A percentile compares a stretch with the other conserved stretches of the same genome.
Evolutionary conservation across 2,113 vertebrate species (phyloP).

Genomic region (Aldabrachelys gigantea): DNA sequence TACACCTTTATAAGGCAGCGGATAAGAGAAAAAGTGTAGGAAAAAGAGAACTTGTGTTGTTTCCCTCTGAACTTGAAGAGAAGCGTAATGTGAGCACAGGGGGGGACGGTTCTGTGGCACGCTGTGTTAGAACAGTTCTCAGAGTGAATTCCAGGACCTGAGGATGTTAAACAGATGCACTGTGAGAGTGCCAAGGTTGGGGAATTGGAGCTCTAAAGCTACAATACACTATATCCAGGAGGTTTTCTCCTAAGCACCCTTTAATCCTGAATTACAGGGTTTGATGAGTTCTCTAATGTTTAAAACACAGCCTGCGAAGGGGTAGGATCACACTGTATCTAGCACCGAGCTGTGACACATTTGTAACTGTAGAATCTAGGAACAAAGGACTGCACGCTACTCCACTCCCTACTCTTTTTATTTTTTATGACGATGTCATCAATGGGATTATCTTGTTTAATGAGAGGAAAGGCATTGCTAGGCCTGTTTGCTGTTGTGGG

Average conservation of each 20-base stretch:
- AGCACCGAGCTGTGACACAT: background rate
- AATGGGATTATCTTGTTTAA: background rate
- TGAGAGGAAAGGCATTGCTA: background rate
- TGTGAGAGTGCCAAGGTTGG: background rate
- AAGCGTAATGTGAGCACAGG: background rate
- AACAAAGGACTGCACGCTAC: background rate
- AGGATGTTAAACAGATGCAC: constrained; percentile 33
- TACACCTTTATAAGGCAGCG: constrained; percentile 42
- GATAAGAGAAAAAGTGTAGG: constrained; percentile 23
- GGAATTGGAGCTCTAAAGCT: constrained; percentile 30
- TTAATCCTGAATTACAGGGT: background rate
- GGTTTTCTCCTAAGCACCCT: constrained; percentile 10
- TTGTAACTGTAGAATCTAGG: background rate
- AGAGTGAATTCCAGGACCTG: constrained; percentile 13
- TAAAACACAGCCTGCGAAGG: constrained; percentile 8
- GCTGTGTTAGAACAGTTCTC: background rate
- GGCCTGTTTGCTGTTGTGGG: background rate
- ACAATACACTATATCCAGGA: background rate
- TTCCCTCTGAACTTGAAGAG: constrained; percentile 27
- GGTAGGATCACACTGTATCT: background rate
- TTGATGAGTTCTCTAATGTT: background rate
- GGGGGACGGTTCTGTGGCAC: background rate
- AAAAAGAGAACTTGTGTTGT: constrained; percentile 41
- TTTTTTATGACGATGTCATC: background rate
- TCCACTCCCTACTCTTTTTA: constrained; percentile 11